Evolutionary conservation across 2,797 vertebrate species (phyloP).

Genomic region (Chaetodon trifasciatus): DNA sequence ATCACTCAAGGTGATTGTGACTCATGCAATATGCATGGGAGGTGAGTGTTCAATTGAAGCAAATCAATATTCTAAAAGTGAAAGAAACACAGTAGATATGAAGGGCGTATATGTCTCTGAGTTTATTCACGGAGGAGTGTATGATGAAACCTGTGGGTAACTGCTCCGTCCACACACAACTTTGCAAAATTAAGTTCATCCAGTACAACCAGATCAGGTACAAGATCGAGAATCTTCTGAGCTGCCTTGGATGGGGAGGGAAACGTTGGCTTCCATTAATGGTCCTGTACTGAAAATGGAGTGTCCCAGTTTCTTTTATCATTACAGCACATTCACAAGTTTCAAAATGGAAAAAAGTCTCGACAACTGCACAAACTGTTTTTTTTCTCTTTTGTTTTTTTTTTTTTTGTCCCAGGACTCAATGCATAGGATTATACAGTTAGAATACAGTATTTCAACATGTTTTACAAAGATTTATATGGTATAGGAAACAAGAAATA

Average conservation of each 20-base stretch:
- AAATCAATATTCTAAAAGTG: slow-evolving; percentile 70
- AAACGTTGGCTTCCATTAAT: slow-evolving; percentile 67
- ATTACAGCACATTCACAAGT: slow-evolving; percentile 85
- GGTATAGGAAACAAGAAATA: slow-evolving; percentile 86
- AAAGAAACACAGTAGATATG: slow-evolving; percentile 76
- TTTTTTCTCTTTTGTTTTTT: slow-evolving; percentile 69
- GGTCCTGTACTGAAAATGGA: slow-evolving; percentile 69
- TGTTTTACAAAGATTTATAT: slow-evolving; percentile 88
- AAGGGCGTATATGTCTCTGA: slow-evolving; percentile 80
- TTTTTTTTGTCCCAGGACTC: slow-evolving; percentile 79
- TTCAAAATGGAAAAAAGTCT: slow-evolving; percentile 74
- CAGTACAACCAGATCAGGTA: slow-evolving; percentile 80
- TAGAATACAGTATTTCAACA: slow-evolving; percentile 88
- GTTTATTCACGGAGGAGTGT: slow-evolving; percentile 81
- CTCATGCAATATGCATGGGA: slow-evolving; percentile 74
- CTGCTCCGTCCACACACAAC: slow-evolving; percentile 74
- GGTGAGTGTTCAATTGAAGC: slow-evolving; percentile 56
- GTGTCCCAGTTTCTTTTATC: slow-evolving; percentile 75
- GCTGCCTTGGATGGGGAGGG: slow-evolving; percentile 76
- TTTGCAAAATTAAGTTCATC: slow-evolving; percentile 76
- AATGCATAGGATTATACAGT: slow-evolving; percentile 89
- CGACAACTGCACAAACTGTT: slow-evolving; percentile 82
- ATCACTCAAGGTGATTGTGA: slow-evolving; percentile 69
- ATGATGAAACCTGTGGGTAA: slow-evolving; percentile 81
- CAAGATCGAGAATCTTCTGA: slow-evolving; percentile 74